Evolutionary conservation across 2,888 invertebrate species (phyloP), one percentile per base, ranked within the genome.

Genomic region (Horisme vitalbata): DNA sequence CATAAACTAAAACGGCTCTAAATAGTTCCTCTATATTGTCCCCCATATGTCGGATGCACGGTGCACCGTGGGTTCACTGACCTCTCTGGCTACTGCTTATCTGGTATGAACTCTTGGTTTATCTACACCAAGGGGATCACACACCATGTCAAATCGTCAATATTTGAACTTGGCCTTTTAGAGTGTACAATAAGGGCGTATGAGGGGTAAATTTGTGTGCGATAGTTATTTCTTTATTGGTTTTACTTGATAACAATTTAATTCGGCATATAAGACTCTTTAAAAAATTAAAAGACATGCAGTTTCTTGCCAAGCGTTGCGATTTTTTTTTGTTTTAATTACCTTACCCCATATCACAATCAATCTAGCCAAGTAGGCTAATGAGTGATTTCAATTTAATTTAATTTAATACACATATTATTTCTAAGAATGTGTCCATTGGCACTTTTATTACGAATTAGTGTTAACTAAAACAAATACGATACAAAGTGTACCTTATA

Each of bases 31-130:
- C 52, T 30, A 54, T 51, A 57, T 54, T 66, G 63, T 63, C 63
- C 68, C 71, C 70, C 54, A 52, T 58, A 45, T 47, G 41, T 57
- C 52, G 15, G 61, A 60, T 71, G 57, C 49, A 49, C 57, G 65
- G 55, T 71, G 71, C 75, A 72, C 30, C 55, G 34, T 51, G 64
- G 59, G 72, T 60, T 74, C 67, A 72, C 54, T 63, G 71, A 74
- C 70, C 71, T 47, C 41, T 39, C 12, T 14, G 11, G 26, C 14
- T 33, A 44, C 45, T 37, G n/a, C 44, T 39, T 39, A 10, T 12
- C 36, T 44, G 34, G 31, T 24, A 27, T 24, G 28, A 24, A 41
- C 36, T 36, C 41, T 21, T 41, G 12, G 6, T 8, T 28, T 34
- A 28, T 33, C 41, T 43, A 12, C 49, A 41, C 39, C 26, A 47